A percentile compares a stretch with the other conserved stretches of the same genome.
Evolutionary conservation across 2,888 invertebrate genomes (phyloP).

Genomic region (Norana najaformis): DNA sequence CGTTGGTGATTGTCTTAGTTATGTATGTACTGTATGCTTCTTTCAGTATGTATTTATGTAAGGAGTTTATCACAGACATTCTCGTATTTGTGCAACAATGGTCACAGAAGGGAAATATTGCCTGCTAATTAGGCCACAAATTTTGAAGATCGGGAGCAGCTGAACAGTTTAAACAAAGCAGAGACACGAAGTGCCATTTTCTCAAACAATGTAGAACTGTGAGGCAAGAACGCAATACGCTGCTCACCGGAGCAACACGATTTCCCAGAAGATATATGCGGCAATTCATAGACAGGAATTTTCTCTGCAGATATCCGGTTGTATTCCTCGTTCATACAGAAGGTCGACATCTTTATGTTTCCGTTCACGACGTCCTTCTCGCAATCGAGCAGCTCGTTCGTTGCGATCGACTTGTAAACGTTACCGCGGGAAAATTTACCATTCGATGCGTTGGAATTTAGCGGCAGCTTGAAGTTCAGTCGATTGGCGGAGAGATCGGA

Average conservation of each 20-base stretch:
- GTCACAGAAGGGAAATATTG: too few relatives aligned
- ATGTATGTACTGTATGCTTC: too few relatives aligned
- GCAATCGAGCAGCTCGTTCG: constrained; percentile 30
- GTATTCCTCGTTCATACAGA: constrained; percentile 22
- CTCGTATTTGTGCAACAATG: too few relatives aligned
- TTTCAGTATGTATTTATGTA: too few relatives aligned
- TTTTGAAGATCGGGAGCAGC: too few relatives aligned
- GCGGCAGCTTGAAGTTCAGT: background rate
- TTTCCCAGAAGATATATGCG: background rate
- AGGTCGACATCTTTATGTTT: constrained; percentile 25
- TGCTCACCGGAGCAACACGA: background rate
- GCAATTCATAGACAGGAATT: background rate
- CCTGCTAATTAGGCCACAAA: too few relatives aligned
- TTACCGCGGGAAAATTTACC: constrained; percentile 31
- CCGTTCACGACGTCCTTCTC: background rate
- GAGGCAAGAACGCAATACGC: too few relatives aligned
- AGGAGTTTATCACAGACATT: too few relatives aligned
- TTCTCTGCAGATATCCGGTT: background rate
- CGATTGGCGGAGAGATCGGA: constrained; percentile 21
- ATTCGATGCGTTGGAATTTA: background rate
- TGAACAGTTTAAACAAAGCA: too few relatives aligned
- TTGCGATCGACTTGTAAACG: constrained; percentile 35
- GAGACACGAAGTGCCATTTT: too few relatives aligned
- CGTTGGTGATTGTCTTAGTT: too few relatives aligned
- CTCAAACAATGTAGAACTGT: too few relatives aligned